These are phyloP conservation scores for Calycopis cecrops DNA, from an alignment of 1,140 invertebrate species.

Conservation along the genomic window DNA sequence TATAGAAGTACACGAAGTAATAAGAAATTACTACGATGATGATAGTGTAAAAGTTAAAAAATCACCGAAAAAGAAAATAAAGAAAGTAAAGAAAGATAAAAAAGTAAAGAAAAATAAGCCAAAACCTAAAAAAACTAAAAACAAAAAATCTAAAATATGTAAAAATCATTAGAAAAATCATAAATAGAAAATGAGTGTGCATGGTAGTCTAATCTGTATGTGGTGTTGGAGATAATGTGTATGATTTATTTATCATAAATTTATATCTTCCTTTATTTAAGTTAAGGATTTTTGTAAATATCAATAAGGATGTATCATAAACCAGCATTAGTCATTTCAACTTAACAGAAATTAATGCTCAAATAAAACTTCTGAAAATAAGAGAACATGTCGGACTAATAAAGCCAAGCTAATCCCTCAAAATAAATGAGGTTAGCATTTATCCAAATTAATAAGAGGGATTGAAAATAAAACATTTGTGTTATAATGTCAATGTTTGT, in stretches of 20 bases:
- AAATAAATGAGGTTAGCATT: too few species aligned
- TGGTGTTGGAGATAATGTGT: not conserved
- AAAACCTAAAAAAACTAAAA: slow-evolving; percentile 14
- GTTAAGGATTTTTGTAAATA: slow-evolving; percentile 51
- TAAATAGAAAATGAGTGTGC: not conserved
- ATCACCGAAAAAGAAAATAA: slow-evolving; percentile 22
- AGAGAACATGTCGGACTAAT: too few species aligned
- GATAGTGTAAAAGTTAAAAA: slow-evolving; percentile 25
- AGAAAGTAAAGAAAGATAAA: slow-evolving; percentile 26
- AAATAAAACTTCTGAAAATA: too few species aligned
- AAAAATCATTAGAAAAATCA: slow-evolving; percentile 2
- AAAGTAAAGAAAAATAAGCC: slow-evolving; percentile 20
- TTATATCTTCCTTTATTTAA: not conserved
- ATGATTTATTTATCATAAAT: not conserved
- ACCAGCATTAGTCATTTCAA: too few species aligned
- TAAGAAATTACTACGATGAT: slow-evolving; percentile 33
- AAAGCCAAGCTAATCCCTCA: too few species aligned
- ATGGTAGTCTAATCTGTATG: not conserved
- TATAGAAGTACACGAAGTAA: slow-evolving; percentile 36
- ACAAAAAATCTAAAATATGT: not conserved
- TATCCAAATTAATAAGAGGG: too few species aligned
- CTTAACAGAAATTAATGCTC: too few species aligned
- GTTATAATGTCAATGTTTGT: too few species aligned
- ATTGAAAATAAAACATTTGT: too few species aligned
- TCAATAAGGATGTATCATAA: slow-evolving; percentile 47